Percentiles rank a stretch among this genome's conserved stretches.
These are phyloP conservation scores for Apeltes quadracus DNA, from an alignment of 2,113 vertebrate genomes.

Conservation along the genomic window DNA sequence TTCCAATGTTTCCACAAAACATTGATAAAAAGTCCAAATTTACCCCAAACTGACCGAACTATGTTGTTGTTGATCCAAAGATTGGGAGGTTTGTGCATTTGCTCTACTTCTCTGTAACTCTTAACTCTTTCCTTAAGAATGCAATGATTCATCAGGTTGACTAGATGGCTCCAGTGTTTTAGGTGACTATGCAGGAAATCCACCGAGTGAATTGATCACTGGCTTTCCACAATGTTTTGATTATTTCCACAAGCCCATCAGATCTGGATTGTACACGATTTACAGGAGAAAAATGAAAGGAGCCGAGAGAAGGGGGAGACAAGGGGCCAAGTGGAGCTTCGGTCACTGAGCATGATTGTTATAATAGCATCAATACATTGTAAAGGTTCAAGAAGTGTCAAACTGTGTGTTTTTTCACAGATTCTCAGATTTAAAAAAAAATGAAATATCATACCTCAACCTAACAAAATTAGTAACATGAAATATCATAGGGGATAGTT, in stretches of 20 bases:
- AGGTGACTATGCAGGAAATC: slow-evolving; percentile 69
- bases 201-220: slow-evolving; percentile 36
- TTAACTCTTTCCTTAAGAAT: slow-evolving; percentile 61
- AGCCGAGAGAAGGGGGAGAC: slow-evolving; percentile 11
- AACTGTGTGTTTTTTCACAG: not conserved
- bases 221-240: slow-evolving; percentile 27
- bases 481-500: too few relatives aligned
- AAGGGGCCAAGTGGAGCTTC: slow-evolving; percentile 29
- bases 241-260: slow-evolving; percentile 9
- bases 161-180: slow-evolving; percentile 48
- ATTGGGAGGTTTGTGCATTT: slow-evolving; percentile 51
- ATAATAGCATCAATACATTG: not conserved
- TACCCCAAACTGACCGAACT: slow-evolving; percentile 44
- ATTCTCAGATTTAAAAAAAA: not conserved
- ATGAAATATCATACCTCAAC: not conserved
- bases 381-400: not conserved
- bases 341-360: not conserved
- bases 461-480: not conserved
- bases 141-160: slow-evolving; percentile 65
- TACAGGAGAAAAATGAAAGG: not conserved
- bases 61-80: slow-evolving; percentile 62
- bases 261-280: not conserved
- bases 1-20: slow-evolving; percentile 47
- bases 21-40: slow-evolving; percentile 48
- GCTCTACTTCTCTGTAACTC: slow-evolving; percentile 49